A percentile compares a stretch with the other conserved stretches of the same genome.
These are phyloP conservation scores for Nycticebus coucang DNA, from an alignment of 2,113 vertebrate genomes.

Conservation along the genomic window DNA sequence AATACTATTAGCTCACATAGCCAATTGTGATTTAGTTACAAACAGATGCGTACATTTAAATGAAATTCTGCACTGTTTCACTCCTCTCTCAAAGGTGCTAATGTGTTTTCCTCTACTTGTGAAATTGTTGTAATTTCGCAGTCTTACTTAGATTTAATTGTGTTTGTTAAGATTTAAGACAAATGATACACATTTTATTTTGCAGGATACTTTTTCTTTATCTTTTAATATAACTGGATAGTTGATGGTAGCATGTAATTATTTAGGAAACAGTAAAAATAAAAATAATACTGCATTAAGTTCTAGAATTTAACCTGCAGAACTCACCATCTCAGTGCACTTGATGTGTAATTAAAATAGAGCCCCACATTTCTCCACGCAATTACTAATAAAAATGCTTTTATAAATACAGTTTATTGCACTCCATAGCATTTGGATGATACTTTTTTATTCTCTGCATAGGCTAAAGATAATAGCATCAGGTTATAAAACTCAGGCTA, in stretches of 20 bases:
- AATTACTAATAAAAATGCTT: slow-evolving; percentile 63
- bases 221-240: slow-evolving; percentile 17
- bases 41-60: slow-evolving; percentile 73
- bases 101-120: slow-evolving; percentile 75
- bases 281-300: slow-evolving; percentile 16
- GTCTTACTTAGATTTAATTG: slow-evolving; percentile 74
- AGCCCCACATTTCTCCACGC: slow-evolving; percentile 51
- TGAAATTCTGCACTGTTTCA: slow-evolving; percentile 64
- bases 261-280: background rate
- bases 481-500: slow-evolving; percentile 54
- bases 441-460: slow-evolving; percentile 35
- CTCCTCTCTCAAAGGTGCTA: slow-evolving; percentile 67
- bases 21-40: slow-evolving; percentile 69
- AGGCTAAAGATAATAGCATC: slow-evolving; percentile 50
- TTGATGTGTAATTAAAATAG: slow-evolving; percentile 65
- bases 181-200: slow-evolving; percentile 62
- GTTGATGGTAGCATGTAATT: background rate
- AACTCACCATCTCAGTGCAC: slow-evolving; percentile 56
- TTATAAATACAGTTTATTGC: slow-evolving; percentile 55
- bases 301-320: slow-evolving; percentile 49
- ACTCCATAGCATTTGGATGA: background rate
- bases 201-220: slow-evolving; percentile 30
- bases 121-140: slow-evolving; percentile 68
- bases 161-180: slow-evolving; percentile 71
- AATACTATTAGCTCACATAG: slow-evolving; percentile 63